These are phyloP conservation scores for Chamaedrilus cognettii DNA, from an alignment of 2,888 invertebrate genomes.

Conservation along the genomic window DNA sequence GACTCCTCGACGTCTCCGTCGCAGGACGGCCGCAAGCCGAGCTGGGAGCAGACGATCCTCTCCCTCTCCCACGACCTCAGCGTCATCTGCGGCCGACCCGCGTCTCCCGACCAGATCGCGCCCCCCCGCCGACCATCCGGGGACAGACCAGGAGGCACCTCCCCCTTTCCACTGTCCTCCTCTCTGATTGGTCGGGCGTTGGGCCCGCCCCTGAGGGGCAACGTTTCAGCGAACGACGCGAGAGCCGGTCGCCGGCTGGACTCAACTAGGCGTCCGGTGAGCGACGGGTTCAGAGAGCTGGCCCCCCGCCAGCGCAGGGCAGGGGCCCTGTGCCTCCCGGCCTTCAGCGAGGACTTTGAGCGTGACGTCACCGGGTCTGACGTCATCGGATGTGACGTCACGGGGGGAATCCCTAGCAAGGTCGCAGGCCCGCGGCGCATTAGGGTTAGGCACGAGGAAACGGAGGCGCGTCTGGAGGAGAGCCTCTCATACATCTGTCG, in stretches of 20 bases:
- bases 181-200: neutral
- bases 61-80: neutral
- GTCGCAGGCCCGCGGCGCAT: neutral
- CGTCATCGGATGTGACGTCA: neutral
- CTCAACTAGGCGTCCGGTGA: no score
- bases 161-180: neutral
- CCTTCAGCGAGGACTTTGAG: no score
- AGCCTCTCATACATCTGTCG: constrained; percentile 16
- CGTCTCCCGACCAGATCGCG: neutral
- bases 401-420: no score
- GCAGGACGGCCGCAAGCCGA: neutral
- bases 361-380: neutral
- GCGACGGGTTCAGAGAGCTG: no score
- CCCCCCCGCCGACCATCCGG: no score
- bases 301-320: neutral
- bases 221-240: neutral
- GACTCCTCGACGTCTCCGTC: no score
- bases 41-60: neutral
- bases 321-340: neutral
- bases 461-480: neutral
- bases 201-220: neutral
- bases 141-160: no score
- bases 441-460: constrained; percentile 14
- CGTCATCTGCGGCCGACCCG: constrained; percentile 4
- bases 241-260: no score